Conservation (phyloP, 2,797 vertebrate species). For the Bryconaethiops microstoma region DNA sequence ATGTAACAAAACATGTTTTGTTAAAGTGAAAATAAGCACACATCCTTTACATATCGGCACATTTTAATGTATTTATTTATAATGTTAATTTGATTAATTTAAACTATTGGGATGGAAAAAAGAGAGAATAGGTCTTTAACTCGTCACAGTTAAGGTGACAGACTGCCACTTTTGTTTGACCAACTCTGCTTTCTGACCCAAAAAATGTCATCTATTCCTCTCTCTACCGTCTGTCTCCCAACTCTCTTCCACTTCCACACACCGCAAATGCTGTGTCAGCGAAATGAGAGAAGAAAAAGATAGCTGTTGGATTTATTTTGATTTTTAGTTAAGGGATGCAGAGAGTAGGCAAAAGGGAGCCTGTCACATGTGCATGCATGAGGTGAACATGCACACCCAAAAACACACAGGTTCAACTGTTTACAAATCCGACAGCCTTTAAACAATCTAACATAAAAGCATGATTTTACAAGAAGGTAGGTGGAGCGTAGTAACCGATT, state of each 20-base stretch:
- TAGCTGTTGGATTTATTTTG: not conserved
- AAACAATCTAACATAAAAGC: conserved; percentile 6
- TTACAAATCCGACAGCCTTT: not conserved
- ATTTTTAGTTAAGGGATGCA: not conserved
- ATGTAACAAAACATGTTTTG: too few relatives aligned
- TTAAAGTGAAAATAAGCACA: too few relatives aligned
- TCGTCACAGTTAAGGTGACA: conserved; percentile 8
- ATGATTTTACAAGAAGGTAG: not conserved
- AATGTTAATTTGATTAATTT: too few relatives aligned
- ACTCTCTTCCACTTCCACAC: not conserved
- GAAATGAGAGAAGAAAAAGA: conserved; percentile 1
- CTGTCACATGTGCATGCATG: not conserved
- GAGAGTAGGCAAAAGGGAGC: conserved; percentile 18
- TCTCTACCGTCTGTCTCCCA: not conserved
- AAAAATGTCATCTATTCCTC: conserved; percentile 1
- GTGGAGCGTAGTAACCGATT: not conserved
- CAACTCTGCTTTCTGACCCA: conserved; percentile 7
- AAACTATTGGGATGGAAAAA: not conserved
- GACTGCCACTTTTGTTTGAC: conserved; percentile 7
- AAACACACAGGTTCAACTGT: not conserved
- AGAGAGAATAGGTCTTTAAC: not conserved
- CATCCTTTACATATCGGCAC: too few relatives aligned
- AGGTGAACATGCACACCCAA: not conserved
- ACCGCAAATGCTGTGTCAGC: conserved; percentile 17
- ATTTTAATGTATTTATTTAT: too few relatives aligned